Percentiles rank a stretch among this genome's conserved stretches.
Evolutionary conservation across 2,797 vertebrate species (phyloP).

Genomic region (Anguilla anguilla): DNA sequence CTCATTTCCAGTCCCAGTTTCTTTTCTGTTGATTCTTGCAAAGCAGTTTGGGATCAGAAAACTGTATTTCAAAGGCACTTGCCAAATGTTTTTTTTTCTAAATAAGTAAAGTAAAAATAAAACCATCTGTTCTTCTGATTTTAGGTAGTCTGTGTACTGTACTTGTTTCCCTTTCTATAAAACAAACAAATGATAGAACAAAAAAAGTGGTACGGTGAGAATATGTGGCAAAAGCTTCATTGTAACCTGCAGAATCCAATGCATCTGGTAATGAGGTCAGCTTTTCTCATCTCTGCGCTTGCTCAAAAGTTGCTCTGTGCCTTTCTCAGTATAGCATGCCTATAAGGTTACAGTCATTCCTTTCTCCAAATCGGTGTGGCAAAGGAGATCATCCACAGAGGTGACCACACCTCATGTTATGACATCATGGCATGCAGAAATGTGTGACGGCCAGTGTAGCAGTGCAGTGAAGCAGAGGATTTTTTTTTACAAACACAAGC

Average conservation of each 20-base stretch:
- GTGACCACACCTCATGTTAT: conserved; percentile 20
- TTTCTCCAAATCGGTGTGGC: conserved; percentile 38
- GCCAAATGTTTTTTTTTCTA: conserved; percentile 62
- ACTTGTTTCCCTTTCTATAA: conserved; percentile 40
- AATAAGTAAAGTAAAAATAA: conserved; percentile 61
- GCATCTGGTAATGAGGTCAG: conserved; percentile 54
- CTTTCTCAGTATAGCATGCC: conserved; percentile 43
- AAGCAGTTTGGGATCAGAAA: conserved; percentile 42
- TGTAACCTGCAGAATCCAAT: conserved; percentile 11
- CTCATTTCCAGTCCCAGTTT: conserved; percentile 13
- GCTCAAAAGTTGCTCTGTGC: conserved; percentile 7
- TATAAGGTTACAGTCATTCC: conserved; percentile 18
- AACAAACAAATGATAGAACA: conserved; percentile 16
- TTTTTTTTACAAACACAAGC: conserved; percentile 34
- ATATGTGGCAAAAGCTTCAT: conserved; percentile 28
- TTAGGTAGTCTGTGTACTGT: conserved; percentile 51
- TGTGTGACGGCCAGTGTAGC: conserved; percentile 33
- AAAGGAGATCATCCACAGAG: conserved; percentile 32
- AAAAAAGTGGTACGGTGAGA: conserved; percentile 11
- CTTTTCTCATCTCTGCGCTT: conserved; percentile 46
- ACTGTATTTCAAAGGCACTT: conserved; percentile 71
- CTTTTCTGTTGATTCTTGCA: conserved; percentile 14
- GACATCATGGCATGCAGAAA: conserved; percentile 55
- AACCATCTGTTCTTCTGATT: conserved; percentile 35
- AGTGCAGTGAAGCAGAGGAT: conserved; percentile 34